Evolutionary conservation across 2,888 invertebrate genomes (phyloP).

Genomic region (Clunio marinus): DNA sequence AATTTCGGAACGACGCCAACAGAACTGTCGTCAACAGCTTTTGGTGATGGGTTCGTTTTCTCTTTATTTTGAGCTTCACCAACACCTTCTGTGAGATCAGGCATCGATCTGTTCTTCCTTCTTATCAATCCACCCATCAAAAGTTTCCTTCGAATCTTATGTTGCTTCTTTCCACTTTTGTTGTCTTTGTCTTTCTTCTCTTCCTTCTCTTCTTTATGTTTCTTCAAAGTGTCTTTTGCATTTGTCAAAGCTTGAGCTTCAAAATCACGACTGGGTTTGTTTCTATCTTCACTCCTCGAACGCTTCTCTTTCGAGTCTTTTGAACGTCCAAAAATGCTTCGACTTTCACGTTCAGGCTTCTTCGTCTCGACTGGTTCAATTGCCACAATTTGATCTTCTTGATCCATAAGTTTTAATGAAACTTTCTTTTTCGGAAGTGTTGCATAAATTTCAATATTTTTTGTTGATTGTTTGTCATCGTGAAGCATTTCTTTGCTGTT

Average conservation of each 20-base stretch:
- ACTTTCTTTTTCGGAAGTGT: conserved; percentile 85
- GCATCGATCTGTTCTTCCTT: conserved; percentile 86
- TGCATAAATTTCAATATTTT: conserved; percentile 85
- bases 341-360: conserved; percentile 63
- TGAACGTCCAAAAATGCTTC: conserved; percentile 63
- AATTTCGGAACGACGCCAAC: conserved; percentile 56
- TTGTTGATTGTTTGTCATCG: conserved; percentile 51
- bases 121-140: conserved; percentile 85
- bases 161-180: conserved; percentile 80
- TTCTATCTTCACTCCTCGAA: conserved; percentile 80
- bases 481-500: conserved; percentile 58
- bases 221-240: conserved; percentile 54
- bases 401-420: conserved; percentile 58
- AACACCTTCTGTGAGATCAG: conserved; percentile 79
- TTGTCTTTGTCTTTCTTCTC: conserved; percentile 62
- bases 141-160: conserved; percentile 80
- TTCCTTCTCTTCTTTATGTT: conserved; percentile 57
- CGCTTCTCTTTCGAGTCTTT: conserved; percentile 71
- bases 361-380: conserved; percentile 61
- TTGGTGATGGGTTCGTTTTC: conserved; percentile 50
- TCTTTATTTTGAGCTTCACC: conserved; percentile 48
- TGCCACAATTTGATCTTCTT: conserved; percentile 62
- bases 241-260: conserved; percentile 54
- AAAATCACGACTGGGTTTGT: conserved; percentile 68
- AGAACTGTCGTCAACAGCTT: conserved; percentile 70